phyloP scores from a whole-genome alignment of 2,113 vertebrate genomes.

The Naja naja region DNA sequence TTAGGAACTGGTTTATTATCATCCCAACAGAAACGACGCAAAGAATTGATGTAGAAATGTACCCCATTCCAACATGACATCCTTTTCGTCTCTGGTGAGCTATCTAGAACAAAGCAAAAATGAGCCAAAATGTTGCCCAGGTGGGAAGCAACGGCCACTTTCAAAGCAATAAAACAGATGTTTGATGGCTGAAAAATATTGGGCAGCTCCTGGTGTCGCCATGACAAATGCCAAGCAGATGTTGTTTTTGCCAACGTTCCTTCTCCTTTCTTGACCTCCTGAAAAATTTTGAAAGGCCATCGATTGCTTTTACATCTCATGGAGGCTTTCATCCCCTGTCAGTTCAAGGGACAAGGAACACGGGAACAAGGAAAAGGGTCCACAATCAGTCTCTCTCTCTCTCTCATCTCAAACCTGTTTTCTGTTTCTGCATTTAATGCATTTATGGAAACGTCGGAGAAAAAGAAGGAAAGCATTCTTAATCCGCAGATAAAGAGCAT shows the following conservation, averaged over 20 bases:
- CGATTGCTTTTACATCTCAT: conserved; percentile 4
- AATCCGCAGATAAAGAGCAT: accelerated
- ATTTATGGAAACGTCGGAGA: accelerated
- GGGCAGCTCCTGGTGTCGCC: conserved; percentile 45
- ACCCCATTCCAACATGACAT: neutral
- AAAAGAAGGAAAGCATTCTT: neutral
- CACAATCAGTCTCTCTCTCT: neutral
- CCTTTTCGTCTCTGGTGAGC: neutral
- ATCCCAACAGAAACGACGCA: neutral
- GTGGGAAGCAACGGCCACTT: conserved; percentile 64
- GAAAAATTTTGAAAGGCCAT: conserved; percentile 41
- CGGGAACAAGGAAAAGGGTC: accelerated
- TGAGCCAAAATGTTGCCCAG: conserved; percentile 57
- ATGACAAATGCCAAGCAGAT: conserved; percentile 32
- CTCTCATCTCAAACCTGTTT: conserved; percentile 13
- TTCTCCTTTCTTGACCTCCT: conserved; percentile 27
- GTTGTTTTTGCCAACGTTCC: conserved; percentile 20
- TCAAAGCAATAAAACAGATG: conserved; percentile 55
- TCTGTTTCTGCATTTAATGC: neutral
- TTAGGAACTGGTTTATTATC: neutral
- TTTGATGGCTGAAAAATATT: conserved; percentile 59
- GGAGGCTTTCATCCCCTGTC: conserved; percentile 22
- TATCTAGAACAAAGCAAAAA: conserved; percentile 53
- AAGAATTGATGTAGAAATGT: neutral
- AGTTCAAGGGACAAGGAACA: neutral